Evolutionary conservation across 2,113 vertebrate genomes (phyloP).

Genomic region (Variabilichromis moorii): DNA sequence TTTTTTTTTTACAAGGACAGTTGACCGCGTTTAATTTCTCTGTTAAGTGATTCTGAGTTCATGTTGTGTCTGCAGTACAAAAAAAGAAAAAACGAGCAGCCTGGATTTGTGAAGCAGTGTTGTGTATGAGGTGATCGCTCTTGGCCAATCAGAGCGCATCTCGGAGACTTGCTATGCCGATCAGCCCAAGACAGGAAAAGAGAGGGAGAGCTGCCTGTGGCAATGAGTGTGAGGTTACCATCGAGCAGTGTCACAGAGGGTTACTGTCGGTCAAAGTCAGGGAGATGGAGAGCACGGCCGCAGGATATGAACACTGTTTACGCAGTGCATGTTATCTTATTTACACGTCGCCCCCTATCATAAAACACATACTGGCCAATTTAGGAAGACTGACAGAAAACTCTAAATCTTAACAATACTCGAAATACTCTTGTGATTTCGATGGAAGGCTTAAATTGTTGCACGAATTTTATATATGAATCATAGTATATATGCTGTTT

Average conservation of each 20-base stretch:
- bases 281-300: neutral
- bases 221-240: conserved; percentile 75
- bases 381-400: neutral
- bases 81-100: neutral
- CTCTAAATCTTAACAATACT: neutral
- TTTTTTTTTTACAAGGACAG: neutral
- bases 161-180: conserved; percentile 53
- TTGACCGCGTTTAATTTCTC: neutral
- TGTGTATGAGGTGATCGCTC: conserved; percentile 88
- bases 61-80: conserved; percentile 1
- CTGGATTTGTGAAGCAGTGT: conserved; percentile 61
- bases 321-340: neutral
- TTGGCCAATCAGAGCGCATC: conserved; percentile 81
- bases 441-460: neutral
- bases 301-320: neutral
- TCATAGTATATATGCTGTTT: neutral
- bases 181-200: conserved; percentile 52
- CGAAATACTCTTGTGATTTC: neutral
- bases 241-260: conserved; percentile 62
- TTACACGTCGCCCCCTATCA: neutral
- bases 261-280: conserved; percentile 64
- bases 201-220: conserved; percentile 39
- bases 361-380: neutral
- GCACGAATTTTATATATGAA: neutral
- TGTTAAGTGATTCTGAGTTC: neutral